phyloP scores from a whole-genome alignment of 2,797 vertebrate species.

The Phrynocephalus forsythii region DNA sequence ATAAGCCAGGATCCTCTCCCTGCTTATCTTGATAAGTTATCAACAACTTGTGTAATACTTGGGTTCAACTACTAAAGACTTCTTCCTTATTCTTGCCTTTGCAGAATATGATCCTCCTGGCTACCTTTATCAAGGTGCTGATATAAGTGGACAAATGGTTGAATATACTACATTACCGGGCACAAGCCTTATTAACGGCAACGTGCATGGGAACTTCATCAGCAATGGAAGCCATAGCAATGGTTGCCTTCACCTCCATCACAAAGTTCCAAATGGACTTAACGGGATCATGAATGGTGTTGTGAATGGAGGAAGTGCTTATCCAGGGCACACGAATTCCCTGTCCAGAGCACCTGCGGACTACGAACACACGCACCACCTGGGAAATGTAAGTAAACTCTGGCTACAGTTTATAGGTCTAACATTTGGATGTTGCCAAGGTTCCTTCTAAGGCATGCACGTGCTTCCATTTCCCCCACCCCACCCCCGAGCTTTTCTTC shows the following conservation, averaged over 20 bases:
- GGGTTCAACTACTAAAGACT: neutral
- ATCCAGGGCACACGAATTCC: constrained; percentile 79
- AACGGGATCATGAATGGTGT: constrained; percentile 81
- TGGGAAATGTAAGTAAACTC: constrained; percentile 75
- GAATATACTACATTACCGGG: constrained; percentile 88
- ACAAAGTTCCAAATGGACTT: constrained; percentile 82
- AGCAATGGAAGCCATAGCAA: constrained; percentile 79
- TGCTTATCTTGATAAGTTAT: neutral
- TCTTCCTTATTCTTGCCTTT: constrained; percentile 26
- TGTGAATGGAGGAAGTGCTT: constrained; percentile 75
- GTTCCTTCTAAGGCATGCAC: no score
- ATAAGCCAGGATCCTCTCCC: neutral
- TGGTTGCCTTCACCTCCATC: constrained; percentile 89
- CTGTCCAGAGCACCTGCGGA: constrained; percentile 76
- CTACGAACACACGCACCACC: constrained; percentile 84
- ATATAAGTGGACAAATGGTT: constrained; percentile 86
- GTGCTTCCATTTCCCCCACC: no score
- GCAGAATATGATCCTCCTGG: constrained; percentile 92
- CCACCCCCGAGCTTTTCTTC: no score
- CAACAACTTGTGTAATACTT: neutral
- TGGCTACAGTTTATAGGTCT: neutral
- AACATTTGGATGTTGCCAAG: neutral
- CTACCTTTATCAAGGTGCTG: constrained; percentile 89
- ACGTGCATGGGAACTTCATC: constrained; percentile 81
- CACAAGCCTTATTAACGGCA: constrained; percentile 81